Conservation (phyloP, 92 coral and sea anemone species). For the Zoanthus gigantus region DNA sequence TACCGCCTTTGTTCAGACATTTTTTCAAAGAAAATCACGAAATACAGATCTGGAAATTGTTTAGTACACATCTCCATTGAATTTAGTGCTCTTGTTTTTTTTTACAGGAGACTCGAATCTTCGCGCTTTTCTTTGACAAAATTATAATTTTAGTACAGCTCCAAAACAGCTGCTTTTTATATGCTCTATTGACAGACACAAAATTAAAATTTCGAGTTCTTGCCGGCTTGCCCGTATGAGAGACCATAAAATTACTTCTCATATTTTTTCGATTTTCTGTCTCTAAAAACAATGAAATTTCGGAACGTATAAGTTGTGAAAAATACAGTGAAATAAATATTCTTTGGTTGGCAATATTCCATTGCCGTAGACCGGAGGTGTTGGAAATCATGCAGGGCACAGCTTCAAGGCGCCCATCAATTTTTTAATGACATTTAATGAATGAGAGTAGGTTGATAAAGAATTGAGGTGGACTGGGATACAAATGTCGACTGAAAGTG, state of each 20-base stretch:
- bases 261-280: neutral
- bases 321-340: neutral
- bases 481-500: neutral
- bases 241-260: neutral
- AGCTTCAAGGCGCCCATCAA: constrained; percentile 34
- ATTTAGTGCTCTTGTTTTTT: constrained; percentile 7
- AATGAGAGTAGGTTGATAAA: constrained; percentile 7
- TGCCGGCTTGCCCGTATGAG: neutral
- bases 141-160: constrained; percentile 36
- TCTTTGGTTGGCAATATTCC: constrained; percentile 16
- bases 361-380: constrained; percentile 41
- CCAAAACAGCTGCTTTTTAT: constrained; percentile 29
- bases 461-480: neutral
- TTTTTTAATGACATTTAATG: constrained; percentile 5
- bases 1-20: constrained; percentile 12
- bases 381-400: constrained; percentile 23
- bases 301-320: neutral
- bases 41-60: constrained; percentile 22
- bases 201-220: constrained; percentile 37
- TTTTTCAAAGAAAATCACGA: constrained; percentile 48
- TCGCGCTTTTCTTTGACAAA: neutral
- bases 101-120: constrained; percentile 7
- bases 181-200: constrained; percentile 33
- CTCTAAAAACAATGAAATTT: neutral
- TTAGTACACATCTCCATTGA: constrained; percentile 4